Conservation (phyloP, 1,140 invertebrate genomes). For the Aricia agestis region DNA sequence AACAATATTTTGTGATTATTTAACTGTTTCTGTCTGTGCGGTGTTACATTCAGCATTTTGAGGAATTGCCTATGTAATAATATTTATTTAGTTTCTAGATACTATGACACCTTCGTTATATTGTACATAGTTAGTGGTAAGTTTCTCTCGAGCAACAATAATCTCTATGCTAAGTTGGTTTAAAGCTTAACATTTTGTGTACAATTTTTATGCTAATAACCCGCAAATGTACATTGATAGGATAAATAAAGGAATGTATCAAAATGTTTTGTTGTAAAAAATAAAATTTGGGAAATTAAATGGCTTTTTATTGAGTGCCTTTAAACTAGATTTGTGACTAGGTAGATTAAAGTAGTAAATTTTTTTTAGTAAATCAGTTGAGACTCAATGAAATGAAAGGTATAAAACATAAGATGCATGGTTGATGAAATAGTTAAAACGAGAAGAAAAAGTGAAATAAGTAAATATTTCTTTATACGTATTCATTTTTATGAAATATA, state of each 20-base stretch:
- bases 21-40: background rate
- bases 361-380: too few species aligned
- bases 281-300: constrained; percentile 36
- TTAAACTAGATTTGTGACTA: background rate
- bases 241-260: constrained; percentile 35
- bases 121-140: background rate
- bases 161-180: background rate
- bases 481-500: too few species aligned
- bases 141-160: background rate
- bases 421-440: too few species aligned
- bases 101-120: background rate
- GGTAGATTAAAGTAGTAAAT: too few species aligned
- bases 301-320: background rate
- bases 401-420: too few species aligned
- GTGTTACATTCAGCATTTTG: background rate
- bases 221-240: constrained; percentile 12
- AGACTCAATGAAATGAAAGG: too few species aligned
- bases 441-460: too few species aligned
- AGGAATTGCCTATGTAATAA: background rate
- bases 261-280: constrained; percentile 48
- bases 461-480: too few species aligned
- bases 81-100: background rate
- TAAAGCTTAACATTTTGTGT: constrained; percentile 15
- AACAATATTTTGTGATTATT: background rate
- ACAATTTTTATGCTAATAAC: background rate